A percentile compares a stretch with the other conserved stretches of the same genome.
These are phyloP conservation scores for Pollenia griseotomentosa DNA, from an alignment of 2,888 invertebrate genomes.

Conservation along the genomic window DNA sequence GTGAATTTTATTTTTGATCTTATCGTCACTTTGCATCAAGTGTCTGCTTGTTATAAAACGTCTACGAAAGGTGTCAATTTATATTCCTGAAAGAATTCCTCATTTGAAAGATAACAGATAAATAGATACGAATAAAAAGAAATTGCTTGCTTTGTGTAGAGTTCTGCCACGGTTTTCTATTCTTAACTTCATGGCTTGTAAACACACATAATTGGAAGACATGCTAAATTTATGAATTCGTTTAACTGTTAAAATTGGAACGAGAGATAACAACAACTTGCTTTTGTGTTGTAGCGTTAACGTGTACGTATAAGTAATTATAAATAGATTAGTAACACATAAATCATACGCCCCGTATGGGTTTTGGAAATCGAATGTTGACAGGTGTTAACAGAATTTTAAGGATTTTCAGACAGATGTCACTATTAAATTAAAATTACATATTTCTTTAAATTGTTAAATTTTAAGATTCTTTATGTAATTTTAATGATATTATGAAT, in stretches of 20 bases:
- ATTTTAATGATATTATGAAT: no score
- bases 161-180: background rate
- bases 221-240: background rate
- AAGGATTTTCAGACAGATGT: no score
- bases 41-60: background rate
- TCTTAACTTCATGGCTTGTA: background rate
- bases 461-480: no score
- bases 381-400: no score
- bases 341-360: constrained; percentile 6
- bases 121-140: background rate
- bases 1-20: background rate
- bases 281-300: background rate
- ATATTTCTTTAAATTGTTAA: no score
- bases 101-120: constrained; percentile 5
- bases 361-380: background rate
- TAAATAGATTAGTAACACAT: constrained; percentile 4
- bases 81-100: constrained; percentile 1
- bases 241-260: background rate
- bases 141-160: background rate
- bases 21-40: constrained; percentile 10
- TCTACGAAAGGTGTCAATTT: constrained; percentile 39
- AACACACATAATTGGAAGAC: background rate
- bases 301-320: background rate
- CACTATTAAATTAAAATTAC: no score
- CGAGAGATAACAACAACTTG: background rate